Base-by-base conservation (phyloP, 2,888 invertebrate genomes). In the Laspeyria flexula region DNA sequence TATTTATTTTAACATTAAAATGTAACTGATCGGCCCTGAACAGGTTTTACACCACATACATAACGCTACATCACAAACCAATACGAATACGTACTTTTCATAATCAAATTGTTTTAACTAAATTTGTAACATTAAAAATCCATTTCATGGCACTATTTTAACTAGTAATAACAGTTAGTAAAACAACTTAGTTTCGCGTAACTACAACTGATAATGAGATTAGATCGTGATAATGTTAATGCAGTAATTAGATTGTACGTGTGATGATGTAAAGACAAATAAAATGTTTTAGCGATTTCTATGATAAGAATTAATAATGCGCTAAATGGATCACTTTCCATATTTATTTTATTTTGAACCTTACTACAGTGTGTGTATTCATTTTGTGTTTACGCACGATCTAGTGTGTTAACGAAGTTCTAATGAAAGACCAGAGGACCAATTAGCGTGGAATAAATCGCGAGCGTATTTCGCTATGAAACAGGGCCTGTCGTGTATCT, bases 161-260 rank as follows among this genome's bases (percentile, higher is more conserved):
- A 34, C 18, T 9, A 46, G 48, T 40, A 41, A 27, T 42, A 41
- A 42, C 45, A 66, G 41, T 45, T 42, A 40, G 38, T 51, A 45
- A 55, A 58, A 67, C 46, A 52, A 58, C 54, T 51, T 44, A 47
- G 43, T 67, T 62, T 42, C 41, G 35, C 53, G 46, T 62, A 45
- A 62, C 45, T 59, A 53, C 46, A 11, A 25, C 53, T 68, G 68
- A 68, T 65, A 62, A 68, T 56, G 47, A 60, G 68, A 62, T 68
- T 65, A 65, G 48, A 61, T 30, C 29, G 35, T 43, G 64, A 68
- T 68, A 68, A 67, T 58, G 53, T 65, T 67, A 67, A 68, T 67
- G 57, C 60, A 67, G 58, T 65, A 68, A 68, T 61, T 65, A 65
- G 62, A 68, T 67, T 62, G 54, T 60, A 55, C 37, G 47, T 59